These are phyloP conservation scores for Scaptomyza cyrtandrae DNA, from an alignment of 2,888 invertebrate species.

Conservation along the genomic window DNA sequence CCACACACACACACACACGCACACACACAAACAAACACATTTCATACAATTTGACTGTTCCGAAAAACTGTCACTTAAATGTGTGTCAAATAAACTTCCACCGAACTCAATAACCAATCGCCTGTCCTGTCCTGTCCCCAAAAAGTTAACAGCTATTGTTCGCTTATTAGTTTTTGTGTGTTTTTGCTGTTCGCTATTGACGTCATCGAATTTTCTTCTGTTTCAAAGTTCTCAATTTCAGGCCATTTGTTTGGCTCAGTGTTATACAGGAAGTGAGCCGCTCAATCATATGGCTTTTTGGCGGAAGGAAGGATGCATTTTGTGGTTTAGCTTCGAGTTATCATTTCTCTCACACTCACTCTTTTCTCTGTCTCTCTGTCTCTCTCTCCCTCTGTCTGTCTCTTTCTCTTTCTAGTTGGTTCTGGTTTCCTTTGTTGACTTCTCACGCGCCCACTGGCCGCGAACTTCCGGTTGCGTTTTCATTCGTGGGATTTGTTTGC, in stretches of 20 bases:
- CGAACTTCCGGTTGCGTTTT: conserved; percentile 44
- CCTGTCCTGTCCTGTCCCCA: background rate
- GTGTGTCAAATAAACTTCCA: conserved; percentile 24
- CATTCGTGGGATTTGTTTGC: conserved; percentile 52
- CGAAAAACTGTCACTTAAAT: conserved; percentile 36
- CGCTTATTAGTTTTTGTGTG: conserved; percentile 37
- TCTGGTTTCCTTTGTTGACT: conserved; percentile 31
- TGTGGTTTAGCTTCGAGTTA: conserved; percentile 26
- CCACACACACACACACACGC: conserved; percentile 17
- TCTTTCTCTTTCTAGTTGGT: background rate
- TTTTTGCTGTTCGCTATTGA: conserved; percentile 17
- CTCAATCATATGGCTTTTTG: conserved; percentile 32
- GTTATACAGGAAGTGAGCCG: conserved; percentile 38
- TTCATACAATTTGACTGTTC: too few species aligned
- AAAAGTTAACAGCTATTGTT: conserved; percentile 28
- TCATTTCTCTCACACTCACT: background rate
- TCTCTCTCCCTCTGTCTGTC: too few species aligned
- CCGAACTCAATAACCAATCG: background rate
- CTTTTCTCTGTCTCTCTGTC: too few species aligned
- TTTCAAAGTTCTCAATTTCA: conserved; percentile 9
- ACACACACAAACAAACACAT: conserved; percentile 6
- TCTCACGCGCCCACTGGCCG: conserved; percentile 32
- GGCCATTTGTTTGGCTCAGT: conserved; percentile 1
- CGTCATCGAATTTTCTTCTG: too few species aligned
- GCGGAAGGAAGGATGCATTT: conserved; percentile 58